These are phyloP conservation scores for Larimichthys polyactis DNA, from an alignment of 2,113 vertebrate genomes.

Conservation along the genomic window DNA sequence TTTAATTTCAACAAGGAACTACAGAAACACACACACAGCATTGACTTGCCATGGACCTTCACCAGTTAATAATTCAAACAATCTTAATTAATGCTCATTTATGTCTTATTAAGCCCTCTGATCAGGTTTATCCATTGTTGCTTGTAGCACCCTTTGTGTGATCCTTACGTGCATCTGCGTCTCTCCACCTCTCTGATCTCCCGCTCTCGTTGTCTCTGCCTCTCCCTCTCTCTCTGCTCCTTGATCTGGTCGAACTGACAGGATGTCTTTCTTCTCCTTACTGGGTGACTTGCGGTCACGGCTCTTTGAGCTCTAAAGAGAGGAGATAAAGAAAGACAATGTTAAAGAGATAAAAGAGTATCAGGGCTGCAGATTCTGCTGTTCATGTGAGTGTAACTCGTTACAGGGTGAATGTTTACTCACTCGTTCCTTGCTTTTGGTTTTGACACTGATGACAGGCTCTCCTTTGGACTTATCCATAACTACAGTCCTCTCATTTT, in stretches of 20 bases:
- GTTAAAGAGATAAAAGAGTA: too few species aligned
- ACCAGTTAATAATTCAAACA: too few species aligned
- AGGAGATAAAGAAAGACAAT: background rate
- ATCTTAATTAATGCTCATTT: background rate
- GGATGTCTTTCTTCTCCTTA: constrained; percentile 94
- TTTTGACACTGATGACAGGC: constrained; percentile 96
- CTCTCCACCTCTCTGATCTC: constrained; percentile 94
- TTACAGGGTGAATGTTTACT: constrained; percentile 14
- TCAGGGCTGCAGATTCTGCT: too few species aligned
- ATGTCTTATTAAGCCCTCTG: background rate
- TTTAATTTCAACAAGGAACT: too few species aligned
- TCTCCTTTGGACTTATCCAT: constrained; percentile 99
- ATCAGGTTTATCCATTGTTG: background rate
- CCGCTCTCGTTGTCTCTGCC: constrained; percentile 93
- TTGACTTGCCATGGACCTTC: too few species aligned
- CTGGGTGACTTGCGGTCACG: constrained; percentile 91
- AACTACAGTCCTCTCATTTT: constrained; percentile 92
- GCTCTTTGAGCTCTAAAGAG: constrained; percentile 91
- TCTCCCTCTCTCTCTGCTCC: constrained; percentile 93
- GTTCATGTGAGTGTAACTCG: too few species aligned
- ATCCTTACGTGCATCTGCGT: constrained; percentile 84
- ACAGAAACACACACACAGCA: too few species aligned
- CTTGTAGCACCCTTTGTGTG: background rate
- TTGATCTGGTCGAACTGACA: constrained; percentile 99
- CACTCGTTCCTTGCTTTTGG: constrained; percentile 87